Base-by-base conservation (phyloP, 1,140 invertebrate species). In the Batillaria attramentaria region DNA sequence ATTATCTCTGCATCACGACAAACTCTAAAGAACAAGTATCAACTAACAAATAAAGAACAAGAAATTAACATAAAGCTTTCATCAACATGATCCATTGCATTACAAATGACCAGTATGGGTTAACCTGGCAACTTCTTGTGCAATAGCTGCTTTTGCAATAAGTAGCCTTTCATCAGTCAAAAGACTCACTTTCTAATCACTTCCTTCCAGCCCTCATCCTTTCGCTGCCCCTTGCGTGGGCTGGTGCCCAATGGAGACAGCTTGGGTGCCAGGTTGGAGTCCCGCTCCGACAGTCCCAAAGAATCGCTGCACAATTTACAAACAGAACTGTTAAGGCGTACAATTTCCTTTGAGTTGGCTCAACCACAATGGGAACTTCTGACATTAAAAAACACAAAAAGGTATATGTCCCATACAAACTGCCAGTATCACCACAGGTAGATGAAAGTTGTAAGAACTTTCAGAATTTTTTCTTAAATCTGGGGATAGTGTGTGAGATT, bases 181-280 rank as follows among this genome's bases (percentile, higher is more conserved):
- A n/a, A n/a, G n/a, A 84, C 83, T 86, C 86, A 89, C 91, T 90
- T 98, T 87, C 97, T 92, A 10, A 97, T 96, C 16, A 99, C 97
- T 92, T 99, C 97, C 90, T 98, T 98, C 97, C 97, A 99, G 10
- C 97, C 97, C 89, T 98, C 97, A 84, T 99, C 97, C 72, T 96
- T 93, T 81, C 95, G 93, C 86, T 93, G 91, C 82, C 92, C 92
- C 87, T 95, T 94, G 86, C 95, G 95, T 1, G 95, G 94, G 89
- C 94, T 95, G 2, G 93, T 84, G 39, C 86, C 78, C n/a, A 82
- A 37, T 41, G 83, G 72, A 6, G 84, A 79, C 20, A 82, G 72
- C 73, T 87, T 86, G 37, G 82, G 66, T 35, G 79, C 43, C 41
- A 85, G 77, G 76, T 79, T 84, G 28, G 54, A 57, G 33, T 73